A percentile compares a stretch with the other conserved stretches of the same genome.
Conservation (phyloP, 2,797 vertebrate species). For the Octomys mimax region DNA sequence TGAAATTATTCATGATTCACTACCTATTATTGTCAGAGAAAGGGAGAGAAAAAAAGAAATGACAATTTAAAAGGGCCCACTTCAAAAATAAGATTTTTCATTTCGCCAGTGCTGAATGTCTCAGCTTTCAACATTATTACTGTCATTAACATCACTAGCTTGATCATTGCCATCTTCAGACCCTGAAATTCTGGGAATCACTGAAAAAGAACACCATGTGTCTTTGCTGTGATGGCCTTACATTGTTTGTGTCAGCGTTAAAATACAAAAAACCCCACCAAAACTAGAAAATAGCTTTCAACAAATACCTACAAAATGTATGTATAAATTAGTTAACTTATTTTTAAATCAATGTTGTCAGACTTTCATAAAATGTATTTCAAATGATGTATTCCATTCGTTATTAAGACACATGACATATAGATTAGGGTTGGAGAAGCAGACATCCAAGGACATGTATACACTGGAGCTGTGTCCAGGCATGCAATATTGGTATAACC, state of each 20-base stretch:
- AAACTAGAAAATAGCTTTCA: not conserved
- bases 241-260: not conserved
- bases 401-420: not conserved
- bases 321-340: conserved; percentile 24
- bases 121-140: conserved; percentile 37
- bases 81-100: conserved; percentile 69
- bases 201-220: not conserved
- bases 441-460: not conserved
- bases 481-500: not conserved
- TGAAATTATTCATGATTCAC: conserved; percentile 76
- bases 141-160: conserved; percentile 14
- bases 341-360: conserved; percentile 13
- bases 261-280: not conserved
- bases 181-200: not conserved
- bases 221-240: not conserved
- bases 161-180: not conserved
- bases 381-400: not conserved
- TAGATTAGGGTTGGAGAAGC: not conserved
- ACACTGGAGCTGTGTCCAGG: not conserved
- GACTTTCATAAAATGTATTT: not conserved
- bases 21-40: conserved; percentile 54
- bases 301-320: not conserved
- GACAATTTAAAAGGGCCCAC: conserved; percentile 56
- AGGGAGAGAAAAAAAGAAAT: not conserved
- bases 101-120: conserved; percentile 29